These are phyloP conservation scores for Sebastes nivosus DNA, from an alignment of 2,797 vertebrate species.

Conservation along the genomic window DNA sequence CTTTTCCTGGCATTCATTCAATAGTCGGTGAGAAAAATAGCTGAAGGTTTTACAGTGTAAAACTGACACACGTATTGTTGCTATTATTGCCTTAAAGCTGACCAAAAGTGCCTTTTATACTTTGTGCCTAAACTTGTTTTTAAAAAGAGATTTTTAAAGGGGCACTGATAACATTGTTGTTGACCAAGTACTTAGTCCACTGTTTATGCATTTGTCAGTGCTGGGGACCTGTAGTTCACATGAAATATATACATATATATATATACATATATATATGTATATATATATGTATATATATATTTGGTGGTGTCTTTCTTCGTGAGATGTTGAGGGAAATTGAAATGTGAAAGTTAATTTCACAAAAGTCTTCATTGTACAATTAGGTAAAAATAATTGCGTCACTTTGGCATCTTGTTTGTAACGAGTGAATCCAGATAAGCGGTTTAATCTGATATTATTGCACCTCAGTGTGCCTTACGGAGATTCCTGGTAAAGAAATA, in stretches of 20 bases:
- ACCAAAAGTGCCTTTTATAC: slow-evolving; percentile 57
- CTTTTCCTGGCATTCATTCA: background rate
- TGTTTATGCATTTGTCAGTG: background rate
- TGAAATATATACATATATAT: background rate
- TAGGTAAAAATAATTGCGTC: background rate
- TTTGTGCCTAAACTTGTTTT: slow-evolving; percentile 14
- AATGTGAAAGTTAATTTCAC: slow-evolving; percentile 7
- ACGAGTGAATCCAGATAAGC: background rate
- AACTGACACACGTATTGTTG: background rate
- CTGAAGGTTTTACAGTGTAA: background rate
- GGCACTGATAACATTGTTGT: slow-evolving; percentile 22
- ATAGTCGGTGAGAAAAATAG: background rate
- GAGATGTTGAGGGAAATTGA: background rate
- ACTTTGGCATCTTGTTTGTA: background rate
- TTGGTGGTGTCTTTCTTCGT: background rate
- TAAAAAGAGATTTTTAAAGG: background rate
- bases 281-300: background rate
- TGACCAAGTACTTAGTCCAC: slow-evolving; percentile 12
- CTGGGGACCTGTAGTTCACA: background rate
- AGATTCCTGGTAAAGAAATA: background rate
- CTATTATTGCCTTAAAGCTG: background rate
- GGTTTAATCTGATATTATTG: background rate
- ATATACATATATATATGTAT: no score
- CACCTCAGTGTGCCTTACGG: background rate
- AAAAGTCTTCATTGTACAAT: background rate